Base-by-base conservation (phyloP, 2,888 invertebrate genomes). In the Lithophane semibrunnea region DNA sequence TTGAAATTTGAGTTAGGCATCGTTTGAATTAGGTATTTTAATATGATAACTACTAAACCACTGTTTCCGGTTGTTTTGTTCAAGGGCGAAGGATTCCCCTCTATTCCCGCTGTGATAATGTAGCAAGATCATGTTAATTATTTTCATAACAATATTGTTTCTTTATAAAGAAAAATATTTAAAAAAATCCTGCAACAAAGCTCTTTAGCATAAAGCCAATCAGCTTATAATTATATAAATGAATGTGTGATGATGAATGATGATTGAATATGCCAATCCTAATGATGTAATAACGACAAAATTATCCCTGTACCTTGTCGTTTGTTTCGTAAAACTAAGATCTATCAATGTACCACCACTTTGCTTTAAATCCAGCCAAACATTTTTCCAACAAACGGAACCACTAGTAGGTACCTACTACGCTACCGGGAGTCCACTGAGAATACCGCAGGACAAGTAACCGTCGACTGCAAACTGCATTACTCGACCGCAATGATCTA, bases 401-500 rank as follows among this genome's bases (percentile, higher is more conserved):
- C 16, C 24, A 24, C 21, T 49, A 44, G 21, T 21, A 29, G 10
- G 18, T 13, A 37, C 5, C 5, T 37, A 47, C 37, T 44, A n/a
- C 66, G 63, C 49, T 66, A 54, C 13, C 42, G 37, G 13, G 18
- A 49, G 58, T 37, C 82, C 58, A 42, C 44, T 37, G 70, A 75
- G 71, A 69, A 12, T 71, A 81, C n/a, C 52, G 64, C 75, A 42
- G 66, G 65, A 49, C 75, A 61, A 84, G 87, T 64, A 61, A 74
- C 49, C 18, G 68, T 69, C 73, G 68, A 60, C 71, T 85, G 74
- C 82, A 85, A 68, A 73, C 83, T 85, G 84, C 81, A 77, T 73
- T 72, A 71, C 75, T 58, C 44, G 72, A 86, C 88, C 86, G 71
- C 77, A 88, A 88, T 82, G 77, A 82, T 80, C 79, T 80, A 88